Evolutionary conservation across 2,888 invertebrate genomes (phyloP), one percentile per base, ranked within the genome.

Genomic region (Tipula confusa): DNA sequence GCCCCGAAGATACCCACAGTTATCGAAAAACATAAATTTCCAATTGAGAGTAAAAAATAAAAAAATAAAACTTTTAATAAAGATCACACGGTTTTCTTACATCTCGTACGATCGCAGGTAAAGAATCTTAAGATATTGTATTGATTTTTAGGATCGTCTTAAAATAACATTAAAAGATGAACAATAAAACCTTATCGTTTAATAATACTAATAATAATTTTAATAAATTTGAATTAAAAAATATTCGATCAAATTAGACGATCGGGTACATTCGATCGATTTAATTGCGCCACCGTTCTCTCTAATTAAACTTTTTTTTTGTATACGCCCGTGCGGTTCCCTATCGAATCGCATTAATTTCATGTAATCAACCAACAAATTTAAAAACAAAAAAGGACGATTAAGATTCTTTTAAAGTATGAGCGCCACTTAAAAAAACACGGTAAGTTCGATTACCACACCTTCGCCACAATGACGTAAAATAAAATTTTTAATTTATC

Each of bases 221-320:
- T 64, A 18, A 24, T 64, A 24, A 64, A 64, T 64, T 64, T 64
- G 64, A 24, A 64, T 64, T 24, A 64, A 64, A n/a, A n/a, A n/a
- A 64, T 24, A 24, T 64, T 24, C 64, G 13, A 18, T 2, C 64
- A 38, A 9, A 9, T 9, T 15, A 43, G 0, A n/a, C 1, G 43
- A n/a, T 15, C 15, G 43, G 15, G 43, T 13, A 64, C 64, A 24
- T 64, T 43, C 43, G 43, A n/a, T 43, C 43, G 43, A 1, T 43
- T 64, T 24, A 64, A 64, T 64, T 64, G 64, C 64, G 24, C 64
- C 24, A 64, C 64, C 64, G 64, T 64, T 64, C 64, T 64, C 64
- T 64, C 64, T 64, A 64, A 64, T 64, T 64, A 64, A 43, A 64
- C 18, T 24, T 64, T 18, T 43, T 43, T 43, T n/a, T 43, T 43